phyloP scores from a whole-genome alignment of 2,888 invertebrate genomes.

The Liposcelis brunnea region DNA sequence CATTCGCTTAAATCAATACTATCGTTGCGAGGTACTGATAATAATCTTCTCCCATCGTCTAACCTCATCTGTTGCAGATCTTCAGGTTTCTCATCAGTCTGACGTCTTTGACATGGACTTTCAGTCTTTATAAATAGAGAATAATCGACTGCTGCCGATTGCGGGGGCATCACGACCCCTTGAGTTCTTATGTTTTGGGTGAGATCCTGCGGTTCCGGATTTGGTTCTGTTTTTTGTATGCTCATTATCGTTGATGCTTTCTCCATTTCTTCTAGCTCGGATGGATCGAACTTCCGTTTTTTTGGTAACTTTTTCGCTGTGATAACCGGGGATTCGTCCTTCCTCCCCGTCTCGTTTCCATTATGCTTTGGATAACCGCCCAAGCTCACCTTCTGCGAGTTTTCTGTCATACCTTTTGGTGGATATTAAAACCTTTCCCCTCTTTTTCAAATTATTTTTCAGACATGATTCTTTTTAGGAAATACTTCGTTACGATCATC shows the following conservation, averaged over 20 bases:
- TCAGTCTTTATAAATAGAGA: slow-evolving; percentile 9
- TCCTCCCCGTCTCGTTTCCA: too few species aligned
- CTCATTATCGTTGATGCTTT: slow-evolving; percentile 18
- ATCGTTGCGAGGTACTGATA: slow-evolving; percentile 11
- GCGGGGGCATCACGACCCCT: slow-evolving; percentile 32
- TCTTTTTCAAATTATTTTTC: too few species aligned
- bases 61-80: slow-evolving; percentile 8
- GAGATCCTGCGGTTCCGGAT: slow-evolving; percentile 5
- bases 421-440: too few species aligned
- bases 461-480: too few species aligned
- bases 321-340: slow-evolving; percentile 24
- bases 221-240: slow-evolving; percentile 11
- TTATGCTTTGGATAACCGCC: too few species aligned
- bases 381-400: too few species aligned
- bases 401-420: too few species aligned
- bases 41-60: slow-evolving; percentile 1
- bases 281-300: slow-evolving; percentile 74
- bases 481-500: too few species aligned
- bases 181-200: slow-evolving; percentile 17
- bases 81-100: slow-evolving; percentile 9
- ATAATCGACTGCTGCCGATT: slow-evolving; percentile 40
- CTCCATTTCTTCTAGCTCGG: slow-evolving; percentile 54
- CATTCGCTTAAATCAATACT: slow-evolving; percentile 77
- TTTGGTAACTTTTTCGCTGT: slow-evolving; percentile 65
- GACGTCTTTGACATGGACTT: slow-evolving; percentile 3